A percentile compares a stretch with the other conserved stretches of the same genome.
phyloP scores from a whole-genome alignment of 2,113 vertebrate species.

The Atlantisia rogersi region DNA sequence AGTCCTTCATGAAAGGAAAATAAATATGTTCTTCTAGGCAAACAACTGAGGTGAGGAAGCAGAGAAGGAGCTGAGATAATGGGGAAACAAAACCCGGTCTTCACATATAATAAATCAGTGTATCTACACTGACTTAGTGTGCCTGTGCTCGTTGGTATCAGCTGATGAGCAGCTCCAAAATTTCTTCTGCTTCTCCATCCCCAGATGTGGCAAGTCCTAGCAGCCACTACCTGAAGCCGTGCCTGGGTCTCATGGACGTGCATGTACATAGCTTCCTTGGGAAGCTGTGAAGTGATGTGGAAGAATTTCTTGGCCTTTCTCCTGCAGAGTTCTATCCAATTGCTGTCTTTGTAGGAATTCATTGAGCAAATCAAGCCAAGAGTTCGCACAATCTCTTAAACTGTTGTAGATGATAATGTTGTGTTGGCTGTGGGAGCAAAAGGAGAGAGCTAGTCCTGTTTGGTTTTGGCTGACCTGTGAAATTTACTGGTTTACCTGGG shows the following conservation, averaged over 20 bases:
- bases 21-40: not conserved
- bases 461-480: not conserved
- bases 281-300: not conserved
- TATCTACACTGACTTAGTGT: not conserved
- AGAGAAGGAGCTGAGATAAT: not conserved
- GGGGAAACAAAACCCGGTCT: not conserved
- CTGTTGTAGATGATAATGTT: not conserved
- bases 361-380: not conserved
- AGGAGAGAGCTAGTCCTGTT: not conserved
- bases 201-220: not conserved
- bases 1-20: not conserved
- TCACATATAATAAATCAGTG: not conserved
- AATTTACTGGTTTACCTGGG: fast-evolving
- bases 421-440: not conserved
- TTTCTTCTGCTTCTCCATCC: not conserved
- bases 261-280: not conserved
- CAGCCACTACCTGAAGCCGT: not conserved
- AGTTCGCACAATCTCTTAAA: not conserved
- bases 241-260: not conserved
- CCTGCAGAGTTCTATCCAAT: not conserved
- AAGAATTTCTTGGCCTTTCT: not conserved
- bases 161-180: not conserved
- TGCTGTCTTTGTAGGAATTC: not conserved
- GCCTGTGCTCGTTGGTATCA: not conserved
- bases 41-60: not conserved